Base-by-base conservation (phyloP, 2,888 invertebrate species). In the Pollenia griseotomentosa region DNA sequence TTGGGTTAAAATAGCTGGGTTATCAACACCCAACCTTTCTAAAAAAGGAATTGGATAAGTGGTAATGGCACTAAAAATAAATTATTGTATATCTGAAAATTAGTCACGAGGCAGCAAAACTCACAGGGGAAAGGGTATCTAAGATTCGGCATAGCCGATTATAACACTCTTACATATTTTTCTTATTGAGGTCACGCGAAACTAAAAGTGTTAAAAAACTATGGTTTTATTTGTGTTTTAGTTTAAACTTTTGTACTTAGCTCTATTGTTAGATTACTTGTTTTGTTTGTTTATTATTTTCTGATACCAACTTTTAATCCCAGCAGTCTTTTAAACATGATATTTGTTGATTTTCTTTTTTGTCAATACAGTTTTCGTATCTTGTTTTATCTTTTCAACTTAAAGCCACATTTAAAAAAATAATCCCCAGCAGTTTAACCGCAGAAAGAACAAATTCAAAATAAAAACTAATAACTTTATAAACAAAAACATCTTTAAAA, bases 401-500 rank as follows among this genome's bases (percentile, higher is more conserved):
- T 61, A 59, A 40, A 40, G 42, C 42, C 40, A 42, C n/a, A 42
- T 16, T n/a, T 42, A 61, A 40, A 55, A 61, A 42, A 42, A 40
- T 61, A 61, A 40, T 61, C 42, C 14, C 61, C n/a, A 14, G 61
- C 42, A 33, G 42, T 61, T 61, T 42, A 61, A n/a, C 61, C 40
- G 33, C 61, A 33, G 6, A 33, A 33, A 42, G 19, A 19, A 55
- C n/a, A 9, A 19, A 19, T 19, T n/a, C 16, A 61, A 61, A 61
- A 14, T 4, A 61, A n/a, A 61, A n/a, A 40, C 33, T 11, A 55
- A 55, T 11, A 19, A 19, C 19, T 19, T 16, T 11, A 55, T 19
- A 23, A 55, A 19, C 19, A 55, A 55, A 19, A 55, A 55, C 19
- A 12, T 10, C 11, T 55, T 55, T 19, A 23, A 19, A 55, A 55